phyloP scores from a whole-genome alignment of 35 echinoderm and acorn worm genomes.

The Ophioderma brevispina region DNA sequence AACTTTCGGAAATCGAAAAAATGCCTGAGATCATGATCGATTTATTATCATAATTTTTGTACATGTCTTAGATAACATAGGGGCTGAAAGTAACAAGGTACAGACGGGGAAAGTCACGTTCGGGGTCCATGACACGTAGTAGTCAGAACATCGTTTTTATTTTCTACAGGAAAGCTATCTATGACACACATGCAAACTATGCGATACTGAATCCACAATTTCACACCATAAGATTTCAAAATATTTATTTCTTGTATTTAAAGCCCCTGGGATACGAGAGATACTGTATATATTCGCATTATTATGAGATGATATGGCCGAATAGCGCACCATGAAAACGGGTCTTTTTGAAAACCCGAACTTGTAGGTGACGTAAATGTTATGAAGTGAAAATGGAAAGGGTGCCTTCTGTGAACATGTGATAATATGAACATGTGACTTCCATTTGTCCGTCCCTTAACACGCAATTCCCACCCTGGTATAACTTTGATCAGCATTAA shows the following conservation, averaged over 20 bases:
- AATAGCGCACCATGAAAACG: background rate
- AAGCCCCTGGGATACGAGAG: too few relatives aligned
- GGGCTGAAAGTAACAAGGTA: background rate
- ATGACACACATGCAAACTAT: background rate
- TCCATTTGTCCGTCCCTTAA: background rate
- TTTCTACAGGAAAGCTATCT: background rate
- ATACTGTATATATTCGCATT: background rate
- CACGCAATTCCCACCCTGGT: too few relatives aligned
- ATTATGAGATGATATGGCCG: background rate
- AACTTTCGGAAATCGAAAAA: slow-evolving; percentile 8
- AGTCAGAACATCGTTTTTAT: background rate
- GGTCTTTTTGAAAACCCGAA: background rate
- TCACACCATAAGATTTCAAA: background rate
- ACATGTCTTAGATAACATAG: background rate
- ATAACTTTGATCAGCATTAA: too few relatives aligned
- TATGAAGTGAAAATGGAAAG: too few relatives aligned
- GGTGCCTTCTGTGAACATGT: background rate
- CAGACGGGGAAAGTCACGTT: background rate
- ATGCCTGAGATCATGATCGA: slow-evolving; percentile 9
- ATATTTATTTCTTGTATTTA: too few relatives aligned
- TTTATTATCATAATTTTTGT: slow-evolving; percentile 3
- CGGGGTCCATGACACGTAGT: background rate
- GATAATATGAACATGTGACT: background rate
- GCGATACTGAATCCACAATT: background rate
- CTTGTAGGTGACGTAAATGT: background rate